Percentiles rank a stretch among this genome's conserved stretches.
These are phyloP conservation scores for Eutolmus rufibarbis DNA, from an alignment of 2,888 invertebrate genomes.

Conservation along the genomic window DNA sequence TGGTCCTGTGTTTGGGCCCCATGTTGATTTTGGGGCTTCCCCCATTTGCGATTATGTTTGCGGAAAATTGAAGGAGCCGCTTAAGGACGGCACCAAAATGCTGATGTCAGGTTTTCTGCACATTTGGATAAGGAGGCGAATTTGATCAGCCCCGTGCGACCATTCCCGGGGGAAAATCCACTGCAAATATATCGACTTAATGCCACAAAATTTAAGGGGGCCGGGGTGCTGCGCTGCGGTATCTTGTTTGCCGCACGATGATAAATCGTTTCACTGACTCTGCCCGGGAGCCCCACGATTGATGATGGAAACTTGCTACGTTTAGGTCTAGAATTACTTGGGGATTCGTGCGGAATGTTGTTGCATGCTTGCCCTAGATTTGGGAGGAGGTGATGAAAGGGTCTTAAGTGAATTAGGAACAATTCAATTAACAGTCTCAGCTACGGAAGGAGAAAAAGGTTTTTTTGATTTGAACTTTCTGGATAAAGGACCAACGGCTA, in stretches of 20 bases:
- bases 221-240: neutral
- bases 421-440: neutral
- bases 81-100: neutral
- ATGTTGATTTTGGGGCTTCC: neutral
- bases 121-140: neutral
- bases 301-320: neutral
- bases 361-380: neutral
- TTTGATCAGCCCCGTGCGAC: neutral
- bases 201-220: neutral
- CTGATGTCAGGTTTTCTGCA: constrained; percentile 2
- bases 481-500: neutral
- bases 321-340: neutral
- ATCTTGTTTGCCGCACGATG: neutral
- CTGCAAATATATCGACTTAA: constrained; percentile 23
- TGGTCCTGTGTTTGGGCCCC: neutral
- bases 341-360: neutral
- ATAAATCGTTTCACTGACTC: neutral
- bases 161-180: neutral
- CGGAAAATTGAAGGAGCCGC: neutral
- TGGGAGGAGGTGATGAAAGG: neutral
- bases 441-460: neutral
- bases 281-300: neutral
- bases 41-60: neutral
- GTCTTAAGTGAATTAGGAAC: neutral
- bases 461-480: neutral